Evolutionary conservation across 2,113 vertebrate species (phyloP), one percentile per base, ranked within the genome.

Genomic region (cattle (Bos taurus)): DNA sequence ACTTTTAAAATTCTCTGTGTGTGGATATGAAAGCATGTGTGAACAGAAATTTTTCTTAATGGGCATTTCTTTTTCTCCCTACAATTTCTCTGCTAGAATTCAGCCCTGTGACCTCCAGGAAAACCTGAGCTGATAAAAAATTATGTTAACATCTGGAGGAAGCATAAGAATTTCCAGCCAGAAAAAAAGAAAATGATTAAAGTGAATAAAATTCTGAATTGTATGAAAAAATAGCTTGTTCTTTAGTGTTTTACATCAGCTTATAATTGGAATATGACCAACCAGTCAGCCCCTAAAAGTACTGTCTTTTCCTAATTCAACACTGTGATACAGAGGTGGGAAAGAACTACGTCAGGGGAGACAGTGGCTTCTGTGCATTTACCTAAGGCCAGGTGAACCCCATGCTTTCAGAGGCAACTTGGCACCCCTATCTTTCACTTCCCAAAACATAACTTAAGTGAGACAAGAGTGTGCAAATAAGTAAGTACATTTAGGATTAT

Each of bases 31-130:
- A 97, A 98, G 95, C 95, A 94, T 86, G 91, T 82, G 94, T 28
- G 96, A 98, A 89, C 82, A 95, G 91, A 97, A 96, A 95, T 97
- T 98, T 98, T 97, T 97, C 92, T 89, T 97, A 98, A 98, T 97
- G 96, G 98, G 98, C 98, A 98, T 98, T 98, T 97, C 96, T 98
- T 96, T 98, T 98, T 86, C 98, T 94, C 97, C 92, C 88, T 94
- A 96, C 77, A 94, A 96, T 88, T 93, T 98, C 97, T 98, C 97
- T 98, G 82, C 95, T 67, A 97, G 96, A 97, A 98, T 0, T 83
- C 95, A 98, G 95, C 95, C 92, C 96, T 96, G 90, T 98, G 97
- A 98, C 97, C 98, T 96, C 96, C 67, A 97, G 67, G 43, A 84
- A 98, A 17, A 74, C 95, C 80, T 98, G 96, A 98, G 84, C 97